Percentiles rank a stretch among this genome's conserved stretches.
These are phyloP conservation scores for Nasonia longicornis DNA, from an alignment of 1,140 invertebrate species.

Conservation along the genomic window DNA sequence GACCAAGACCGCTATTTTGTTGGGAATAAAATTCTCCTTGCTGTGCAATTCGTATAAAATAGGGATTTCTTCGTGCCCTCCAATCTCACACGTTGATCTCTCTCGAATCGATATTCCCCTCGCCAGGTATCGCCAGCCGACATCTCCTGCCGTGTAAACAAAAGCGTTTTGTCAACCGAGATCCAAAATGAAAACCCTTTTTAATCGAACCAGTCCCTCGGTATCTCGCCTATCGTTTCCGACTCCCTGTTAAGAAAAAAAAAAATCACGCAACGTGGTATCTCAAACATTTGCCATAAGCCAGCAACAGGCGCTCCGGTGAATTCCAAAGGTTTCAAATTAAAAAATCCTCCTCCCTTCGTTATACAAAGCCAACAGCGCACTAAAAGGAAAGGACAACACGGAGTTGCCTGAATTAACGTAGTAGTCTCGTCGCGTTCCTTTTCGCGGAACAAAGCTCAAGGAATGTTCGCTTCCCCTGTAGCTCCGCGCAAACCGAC, in stretches of 20 bases:
- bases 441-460: background rate
- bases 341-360: background rate
- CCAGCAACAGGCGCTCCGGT: too few species aligned
- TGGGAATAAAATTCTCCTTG: too few species aligned
- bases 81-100: constrained; percentile 41
- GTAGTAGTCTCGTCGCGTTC: background rate
- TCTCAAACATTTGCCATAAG: too few species aligned
- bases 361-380: background rate
- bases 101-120: constrained; percentile 35
- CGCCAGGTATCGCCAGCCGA: constrained; percentile 8
- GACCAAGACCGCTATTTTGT: too few species aligned
- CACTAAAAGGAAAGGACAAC: background rate
- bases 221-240: too few species aligned
- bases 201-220: too few species aligned
- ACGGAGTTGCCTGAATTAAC: background rate
- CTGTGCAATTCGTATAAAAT: too few species aligned
- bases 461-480: constrained; percentile 2
- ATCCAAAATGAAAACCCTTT: too few species aligned
- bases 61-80: too few species aligned
- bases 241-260: too few species aligned
- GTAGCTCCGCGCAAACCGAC: background rate
- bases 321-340: too few species aligned
- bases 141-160: constrained; percentile 7
- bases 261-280: too few species aligned
- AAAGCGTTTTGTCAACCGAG: background rate